Evolutionary conservation across 1,140 invertebrate species (phyloP).

Genomic region (Proales similis): DNA sequence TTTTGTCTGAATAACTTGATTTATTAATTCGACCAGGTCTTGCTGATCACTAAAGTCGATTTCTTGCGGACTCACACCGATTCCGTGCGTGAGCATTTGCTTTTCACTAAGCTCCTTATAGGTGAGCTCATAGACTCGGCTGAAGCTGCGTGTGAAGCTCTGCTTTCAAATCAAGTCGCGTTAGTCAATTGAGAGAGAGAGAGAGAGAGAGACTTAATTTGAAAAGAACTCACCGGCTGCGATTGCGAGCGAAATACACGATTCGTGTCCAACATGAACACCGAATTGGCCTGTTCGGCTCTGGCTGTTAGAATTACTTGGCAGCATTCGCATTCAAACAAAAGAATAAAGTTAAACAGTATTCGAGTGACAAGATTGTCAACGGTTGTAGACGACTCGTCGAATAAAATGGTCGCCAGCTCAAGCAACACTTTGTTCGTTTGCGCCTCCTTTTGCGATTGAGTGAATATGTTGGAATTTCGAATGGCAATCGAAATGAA

Average conservation of each 20-base stretch:
- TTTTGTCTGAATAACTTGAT: slow-evolving; percentile 16
- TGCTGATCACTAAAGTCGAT: slow-evolving; percentile 5
- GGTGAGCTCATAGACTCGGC: slow-evolving; percentile 25
- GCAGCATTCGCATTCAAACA: slow-evolving; percentile 33
- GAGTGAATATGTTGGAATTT: slow-evolving; percentile 30
- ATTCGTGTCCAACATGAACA: too few relatives aligned
- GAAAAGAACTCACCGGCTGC: too few relatives aligned
- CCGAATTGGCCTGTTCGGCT: too few relatives aligned
- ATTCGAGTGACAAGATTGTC: slow-evolving; percentile 24
- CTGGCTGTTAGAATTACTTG: slow-evolving; percentile 24
- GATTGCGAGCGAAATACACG: too few relatives aligned
- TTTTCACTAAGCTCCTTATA: slow-evolving; percentile 15
- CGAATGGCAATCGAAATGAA: slow-evolving; percentile 33
- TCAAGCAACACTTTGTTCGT: slow-evolving; percentile 36
- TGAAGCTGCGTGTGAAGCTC: too few relatives aligned
- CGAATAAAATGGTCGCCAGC: slow-evolving; percentile 34
- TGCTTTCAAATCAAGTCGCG: too few relatives aligned
- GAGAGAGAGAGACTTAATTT: too few relatives aligned
- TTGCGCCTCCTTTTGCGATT: slow-evolving; percentile 37
- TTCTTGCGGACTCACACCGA: slow-evolving; percentile 10
- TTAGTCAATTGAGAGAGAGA: too few relatives aligned
- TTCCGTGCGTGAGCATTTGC: slow-evolving; percentile 10
- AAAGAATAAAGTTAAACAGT: slow-evolving; percentile 30
- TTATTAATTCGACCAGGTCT: slow-evolving; percentile 2
- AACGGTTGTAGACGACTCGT: slow-evolving; percentile 26